These are phyloP conservation scores for Pherbina coryleti DNA, from an alignment of 2,888 invertebrate genomes.

Conservation along the genomic window DNA sequence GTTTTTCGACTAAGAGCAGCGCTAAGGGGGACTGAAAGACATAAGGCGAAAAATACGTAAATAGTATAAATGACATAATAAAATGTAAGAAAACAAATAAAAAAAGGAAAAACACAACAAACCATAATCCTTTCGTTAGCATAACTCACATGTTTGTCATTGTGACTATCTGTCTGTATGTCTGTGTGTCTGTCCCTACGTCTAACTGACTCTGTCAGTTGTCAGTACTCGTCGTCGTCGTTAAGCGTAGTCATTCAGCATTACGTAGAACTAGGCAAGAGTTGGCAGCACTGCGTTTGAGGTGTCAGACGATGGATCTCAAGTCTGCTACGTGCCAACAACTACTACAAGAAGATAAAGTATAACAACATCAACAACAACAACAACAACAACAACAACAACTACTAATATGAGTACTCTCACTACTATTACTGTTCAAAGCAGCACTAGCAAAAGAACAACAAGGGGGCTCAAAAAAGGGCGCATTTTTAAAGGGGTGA, in stretches of 20 bases:
- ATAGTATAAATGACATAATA: not conserved
- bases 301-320: constrained; percentile 1
- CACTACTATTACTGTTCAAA: not conserved
- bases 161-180: not conserved
- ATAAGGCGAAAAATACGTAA: not conserved
- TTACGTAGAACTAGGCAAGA: not conserved
- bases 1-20: not conserved
- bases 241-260: not conserved
- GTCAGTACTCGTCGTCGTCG: not conserved
- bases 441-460: constrained; percentile 11
- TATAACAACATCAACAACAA: not conserved
- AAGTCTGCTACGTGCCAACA: constrained; percentile 20
- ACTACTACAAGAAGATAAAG: not conserved
- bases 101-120: not conserved
- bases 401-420: not conserved
- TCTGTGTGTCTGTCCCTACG: not conserved
- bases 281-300: constrained; percentile 19
- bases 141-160: constrained; percentile 7
- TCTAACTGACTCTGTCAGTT: not conserved
- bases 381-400: constrained; percentile 1
- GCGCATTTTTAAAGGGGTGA: constrained; percentile 8
- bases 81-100: not conserved
- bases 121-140: constrained; percentile 20
- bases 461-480: not conserved
- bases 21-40: not conserved